Conservation (phyloP, 2,888 invertebrate species). For the Harpalus rubripes region DNA sequence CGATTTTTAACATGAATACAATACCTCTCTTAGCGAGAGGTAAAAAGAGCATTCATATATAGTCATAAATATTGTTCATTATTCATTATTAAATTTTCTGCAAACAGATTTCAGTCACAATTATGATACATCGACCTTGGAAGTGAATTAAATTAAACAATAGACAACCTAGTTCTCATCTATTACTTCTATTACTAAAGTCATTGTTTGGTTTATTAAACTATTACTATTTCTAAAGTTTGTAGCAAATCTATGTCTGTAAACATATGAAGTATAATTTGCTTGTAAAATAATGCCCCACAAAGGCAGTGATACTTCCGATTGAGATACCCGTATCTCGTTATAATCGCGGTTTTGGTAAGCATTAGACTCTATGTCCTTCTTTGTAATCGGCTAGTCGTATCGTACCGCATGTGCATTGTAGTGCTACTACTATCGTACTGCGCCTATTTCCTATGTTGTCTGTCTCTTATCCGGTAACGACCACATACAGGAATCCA, state of each 20-base stretch:
- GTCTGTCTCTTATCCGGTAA: constrained; percentile 32
- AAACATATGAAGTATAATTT: neutral
- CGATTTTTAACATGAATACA: too few species aligned
- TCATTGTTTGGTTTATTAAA: neutral
- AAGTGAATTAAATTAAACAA: neutral
- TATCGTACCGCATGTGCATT: neutral
- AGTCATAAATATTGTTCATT: too few species aligned
- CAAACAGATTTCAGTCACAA: too few species aligned
- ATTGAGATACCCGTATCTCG: neutral
- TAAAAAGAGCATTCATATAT: too few species aligned
- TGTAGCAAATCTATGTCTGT: neutral
- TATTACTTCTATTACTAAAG: neutral
- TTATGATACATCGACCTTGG: neutral
- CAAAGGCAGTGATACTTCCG: neutral
- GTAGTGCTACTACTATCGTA: neutral
- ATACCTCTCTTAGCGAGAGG: too few species aligned
- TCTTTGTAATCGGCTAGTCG: too few species aligned
- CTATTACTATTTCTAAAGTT: neutral
- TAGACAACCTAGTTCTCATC: neutral
- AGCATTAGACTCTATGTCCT: neutral
- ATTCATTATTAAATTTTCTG: too few species aligned
- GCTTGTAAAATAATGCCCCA: neutral
- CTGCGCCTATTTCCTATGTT: neutral
- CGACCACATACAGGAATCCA: constrained; percentile 17
- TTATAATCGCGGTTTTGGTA: neutral